phyloP scores from a whole-genome alignment of 2,888 invertebrate genomes.

The Biston stratarius region DNA sequence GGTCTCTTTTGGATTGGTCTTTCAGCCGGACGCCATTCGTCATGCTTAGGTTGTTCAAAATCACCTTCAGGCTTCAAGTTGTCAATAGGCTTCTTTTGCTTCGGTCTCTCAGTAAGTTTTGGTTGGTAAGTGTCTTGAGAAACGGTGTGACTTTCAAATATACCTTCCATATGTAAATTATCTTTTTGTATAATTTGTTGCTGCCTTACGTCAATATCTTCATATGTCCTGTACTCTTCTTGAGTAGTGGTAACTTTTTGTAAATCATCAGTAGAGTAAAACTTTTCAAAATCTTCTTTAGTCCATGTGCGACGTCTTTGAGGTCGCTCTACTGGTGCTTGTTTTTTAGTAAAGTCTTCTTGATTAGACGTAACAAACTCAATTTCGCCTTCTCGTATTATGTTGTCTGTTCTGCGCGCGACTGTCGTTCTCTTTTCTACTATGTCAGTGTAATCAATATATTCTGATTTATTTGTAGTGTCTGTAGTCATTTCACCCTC shows the following conservation, averaged over 20 bases:
- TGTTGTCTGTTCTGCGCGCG: slow-evolving; percentile 88
- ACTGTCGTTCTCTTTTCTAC: slow-evolving; percentile 87
- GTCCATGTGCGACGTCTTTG: slow-evolving; percentile 89
- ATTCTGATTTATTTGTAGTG: slow-evolving; percentile 89
- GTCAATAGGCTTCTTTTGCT: slow-evolving; percentile 84
- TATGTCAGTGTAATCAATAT: slow-evolving; percentile 86
- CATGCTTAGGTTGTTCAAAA: slow-evolving; percentile 77
- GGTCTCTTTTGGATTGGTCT: slow-evolving; percentile 53
- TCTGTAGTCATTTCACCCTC: slow-evolving; percentile 91
- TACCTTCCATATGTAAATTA: slow-evolving; percentile 83
- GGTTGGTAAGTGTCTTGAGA: slow-evolving; percentile 71
- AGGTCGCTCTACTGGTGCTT: slow-evolving; percentile 84
- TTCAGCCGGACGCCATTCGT: slow-evolving; percentile 73
- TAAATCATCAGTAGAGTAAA: slow-evolving; percentile 86
- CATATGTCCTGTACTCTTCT: slow-evolving; percentile 88
- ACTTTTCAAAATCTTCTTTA: slow-evolving; percentile 90
- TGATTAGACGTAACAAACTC: slow-evolving; percentile 89
- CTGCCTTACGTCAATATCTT: slow-evolving; percentile 84
- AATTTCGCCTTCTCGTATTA: slow-evolving; percentile 89
- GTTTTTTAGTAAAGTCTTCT: slow-evolving; percentile 88
- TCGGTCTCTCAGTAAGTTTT: slow-evolving; percentile 76
- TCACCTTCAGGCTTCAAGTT: slow-evolving; percentile 81
- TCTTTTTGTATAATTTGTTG: slow-evolving; percentile 76
- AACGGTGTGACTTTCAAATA: slow-evolving; percentile 79
- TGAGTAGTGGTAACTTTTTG: slow-evolving; percentile 88